Conservation (phyloP, 1,140 invertebrate genomes). For the Lutraria rhynchaena region DNA sequence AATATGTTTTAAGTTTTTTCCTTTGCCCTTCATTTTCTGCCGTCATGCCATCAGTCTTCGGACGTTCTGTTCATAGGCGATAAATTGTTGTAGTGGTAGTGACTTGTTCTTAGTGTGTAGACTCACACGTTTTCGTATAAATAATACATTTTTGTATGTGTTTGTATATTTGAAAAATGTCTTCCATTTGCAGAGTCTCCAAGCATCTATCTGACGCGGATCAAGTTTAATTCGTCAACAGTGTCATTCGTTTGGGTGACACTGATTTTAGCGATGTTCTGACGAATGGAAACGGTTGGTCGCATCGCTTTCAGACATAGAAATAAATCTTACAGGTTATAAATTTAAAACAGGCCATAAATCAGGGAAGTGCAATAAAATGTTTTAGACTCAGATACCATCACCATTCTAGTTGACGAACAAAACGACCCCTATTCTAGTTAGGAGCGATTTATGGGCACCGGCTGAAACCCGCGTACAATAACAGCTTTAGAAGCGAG, state of each 20-base stretch:
- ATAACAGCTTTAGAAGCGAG: constrained; percentile 45
- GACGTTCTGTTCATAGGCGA: no score
- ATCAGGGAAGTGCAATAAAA: constrained; percentile 57
- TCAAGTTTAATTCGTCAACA: constrained; percentile 12
- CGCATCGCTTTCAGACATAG: constrained; percentile 23
- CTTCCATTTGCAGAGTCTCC: constrained; percentile 13
- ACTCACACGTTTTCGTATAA: no score
- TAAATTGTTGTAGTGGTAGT: no score
- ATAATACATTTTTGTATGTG: background rate
- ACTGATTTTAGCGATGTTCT: constrained; percentile 30
- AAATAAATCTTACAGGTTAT: constrained; percentile 52
- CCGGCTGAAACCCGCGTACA: constrained; percentile 34
- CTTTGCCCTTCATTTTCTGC: no score
- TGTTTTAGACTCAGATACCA: constrained; percentile 54
- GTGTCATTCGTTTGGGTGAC: constrained; percentile 24
- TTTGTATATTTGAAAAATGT: constrained; percentile 23
- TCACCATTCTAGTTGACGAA: constrained; percentile 25
- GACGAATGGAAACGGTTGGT: background rate
- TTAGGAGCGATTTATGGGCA: constrained; percentile 54
- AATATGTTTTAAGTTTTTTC: no score
- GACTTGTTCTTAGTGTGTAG: no score
- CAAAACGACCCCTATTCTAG: constrained; percentile 52
- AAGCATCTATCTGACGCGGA: constrained; percentile 23
- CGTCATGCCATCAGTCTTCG: no score
- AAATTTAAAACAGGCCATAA: constrained; percentile 55